Conservation (phyloP, 37 sponge, comb jelly and placozoan genomes). For the Crambe crambe region DNA sequence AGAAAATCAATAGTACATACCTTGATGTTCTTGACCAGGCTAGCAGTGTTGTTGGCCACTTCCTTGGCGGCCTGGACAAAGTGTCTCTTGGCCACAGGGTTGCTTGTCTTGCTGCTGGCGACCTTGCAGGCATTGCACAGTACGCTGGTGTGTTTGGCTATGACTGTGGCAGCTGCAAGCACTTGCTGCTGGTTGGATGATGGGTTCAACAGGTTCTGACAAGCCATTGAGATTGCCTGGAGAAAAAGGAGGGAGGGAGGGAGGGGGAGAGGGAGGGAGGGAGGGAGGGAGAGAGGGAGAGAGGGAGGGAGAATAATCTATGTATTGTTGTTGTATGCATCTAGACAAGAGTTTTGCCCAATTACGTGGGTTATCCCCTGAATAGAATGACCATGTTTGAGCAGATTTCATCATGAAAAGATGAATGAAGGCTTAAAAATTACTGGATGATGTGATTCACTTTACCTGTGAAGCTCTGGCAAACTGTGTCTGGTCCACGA, state of each 20-base stretch:
- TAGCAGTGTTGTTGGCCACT: slow-evolving; percentile 87
- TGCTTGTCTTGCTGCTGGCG: slow-evolving; percentile 87
- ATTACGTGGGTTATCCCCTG: neutral
- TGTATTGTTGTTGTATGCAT: too few species aligned
- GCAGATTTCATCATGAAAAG: neutral
- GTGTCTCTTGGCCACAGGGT: slow-evolving; percentile 96
- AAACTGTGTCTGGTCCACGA: slow-evolving; percentile 85
- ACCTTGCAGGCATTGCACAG: slow-evolving; percentile 96
- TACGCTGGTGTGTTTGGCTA: slow-evolving; percentile 96
- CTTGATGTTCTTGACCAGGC: slow-evolving; percentile 48
- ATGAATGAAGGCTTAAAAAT: too few species aligned
- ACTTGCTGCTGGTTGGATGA: slow-evolving; percentile 82
- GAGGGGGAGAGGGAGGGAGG: slow-evolving; percentile 14
- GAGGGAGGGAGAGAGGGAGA: slow-evolving; percentile 34
- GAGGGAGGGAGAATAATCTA: neutral
- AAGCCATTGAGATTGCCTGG: slow-evolving; percentile 74
- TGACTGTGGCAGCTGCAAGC: slow-evolving; percentile 91
- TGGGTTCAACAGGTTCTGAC: slow-evolving; percentile 77
- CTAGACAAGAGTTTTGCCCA: too few species aligned
- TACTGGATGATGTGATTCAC: too few species aligned
- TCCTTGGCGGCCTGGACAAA: slow-evolving; percentile 98
- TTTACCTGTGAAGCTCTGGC: slow-evolving; percentile 71
- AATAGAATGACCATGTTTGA: neutral
- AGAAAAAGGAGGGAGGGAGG: neutral
- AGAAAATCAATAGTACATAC: too few species aligned